These are phyloP conservation scores for Misgurnus mizolepis DNA, from an alignment of 2,113 vertebrate species.

Conservation along the genomic window DNA sequence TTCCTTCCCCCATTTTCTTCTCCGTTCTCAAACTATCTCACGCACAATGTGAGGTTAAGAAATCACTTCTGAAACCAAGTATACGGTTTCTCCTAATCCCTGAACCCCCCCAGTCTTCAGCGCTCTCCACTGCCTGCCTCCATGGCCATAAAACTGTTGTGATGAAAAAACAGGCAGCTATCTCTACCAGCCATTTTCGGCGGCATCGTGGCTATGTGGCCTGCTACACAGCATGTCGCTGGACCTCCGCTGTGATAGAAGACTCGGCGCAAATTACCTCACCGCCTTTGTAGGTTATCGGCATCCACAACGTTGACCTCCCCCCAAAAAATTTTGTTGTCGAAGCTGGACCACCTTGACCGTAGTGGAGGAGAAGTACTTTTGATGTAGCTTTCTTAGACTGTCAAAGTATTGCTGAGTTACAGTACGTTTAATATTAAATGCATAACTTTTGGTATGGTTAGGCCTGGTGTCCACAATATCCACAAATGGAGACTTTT, in stretches of 20 bases:
- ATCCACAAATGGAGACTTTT: too few relatives aligned
- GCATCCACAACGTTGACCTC: slow-evolving; percentile 60
- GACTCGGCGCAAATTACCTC: slow-evolving; percentile 71
- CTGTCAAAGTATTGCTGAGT: neutral
- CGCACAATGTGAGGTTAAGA: slow-evolving; percentile 11
- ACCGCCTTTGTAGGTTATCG: slow-evolving; percentile 70
- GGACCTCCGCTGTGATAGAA: slow-evolving; percentile 64
- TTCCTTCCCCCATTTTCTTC: slow-evolving; percentile 12
- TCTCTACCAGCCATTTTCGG: slow-evolving; percentile 74
- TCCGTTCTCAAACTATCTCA: neutral
- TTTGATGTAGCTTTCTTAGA: neutral
- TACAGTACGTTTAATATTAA: too few relatives aligned
- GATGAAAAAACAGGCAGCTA: slow-evolving; percentile 75
- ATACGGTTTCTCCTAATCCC: slow-evolving; percentile 15
- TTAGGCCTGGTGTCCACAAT: too few relatives aligned
- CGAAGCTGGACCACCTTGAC: neutral
- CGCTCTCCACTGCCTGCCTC: slow-evolving; percentile 15
- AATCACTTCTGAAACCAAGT: neutral
- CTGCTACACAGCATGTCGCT: slow-evolving; percentile 58
- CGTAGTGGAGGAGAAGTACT: neutral
- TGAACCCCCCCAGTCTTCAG: neutral
- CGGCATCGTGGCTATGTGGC: slow-evolving; percentile 60
- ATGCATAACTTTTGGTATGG: too few relatives aligned
- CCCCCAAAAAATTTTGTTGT: slow-evolving; percentile 50
- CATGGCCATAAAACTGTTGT: slow-evolving; percentile 70